Conservation (phyloP, 2,888 invertebrate species). For the Drosophila leonis region DNA sequence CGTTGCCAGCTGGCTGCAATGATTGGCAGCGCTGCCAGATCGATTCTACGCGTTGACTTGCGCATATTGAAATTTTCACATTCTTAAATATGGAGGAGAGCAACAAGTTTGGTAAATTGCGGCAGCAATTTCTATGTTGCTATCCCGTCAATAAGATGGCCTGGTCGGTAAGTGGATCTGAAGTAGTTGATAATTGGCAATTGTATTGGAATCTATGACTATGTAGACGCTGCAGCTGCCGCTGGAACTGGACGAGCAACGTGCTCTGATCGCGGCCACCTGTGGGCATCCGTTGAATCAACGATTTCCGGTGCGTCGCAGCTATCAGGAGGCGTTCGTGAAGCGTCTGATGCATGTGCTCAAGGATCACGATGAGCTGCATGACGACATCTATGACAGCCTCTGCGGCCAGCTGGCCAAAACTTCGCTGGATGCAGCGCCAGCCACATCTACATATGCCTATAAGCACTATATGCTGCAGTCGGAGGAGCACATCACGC, state of each 20-base stretch:
- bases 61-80: constrained; percentile 5
- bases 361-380: constrained; percentile 87
- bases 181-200: not conserved
- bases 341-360: constrained; percentile 88
- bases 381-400: constrained; percentile 88
- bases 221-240: constrained; percentile 54
- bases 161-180: constrained; percentile 59
- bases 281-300: constrained; percentile 86
- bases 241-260: constrained; percentile 87
- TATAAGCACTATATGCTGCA: constrained; percentile 88
- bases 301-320: constrained; percentile 88
- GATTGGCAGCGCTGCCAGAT: constrained; percentile 41
- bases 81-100: constrained; percentile 39
- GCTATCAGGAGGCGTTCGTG: constrained; percentile 89
- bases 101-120: constrained; percentile 56
- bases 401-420: constrained; percentile 81
- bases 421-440: not conserved
- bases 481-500: constrained; percentile 85
- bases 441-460: constrained; percentile 79
- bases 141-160: constrained; percentile 79
- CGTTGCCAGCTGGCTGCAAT: constrained; percentile 26
- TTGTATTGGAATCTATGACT: constrained; percentile 3
- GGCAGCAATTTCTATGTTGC: constrained; percentile 82
- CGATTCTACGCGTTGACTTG: not conserved
- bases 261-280: constrained; percentile 87